These are phyloP conservation scores for Erynnis tages DNA, from an alignment of 2,888 invertebrate genomes.

Conservation along the genomic window DNA sequence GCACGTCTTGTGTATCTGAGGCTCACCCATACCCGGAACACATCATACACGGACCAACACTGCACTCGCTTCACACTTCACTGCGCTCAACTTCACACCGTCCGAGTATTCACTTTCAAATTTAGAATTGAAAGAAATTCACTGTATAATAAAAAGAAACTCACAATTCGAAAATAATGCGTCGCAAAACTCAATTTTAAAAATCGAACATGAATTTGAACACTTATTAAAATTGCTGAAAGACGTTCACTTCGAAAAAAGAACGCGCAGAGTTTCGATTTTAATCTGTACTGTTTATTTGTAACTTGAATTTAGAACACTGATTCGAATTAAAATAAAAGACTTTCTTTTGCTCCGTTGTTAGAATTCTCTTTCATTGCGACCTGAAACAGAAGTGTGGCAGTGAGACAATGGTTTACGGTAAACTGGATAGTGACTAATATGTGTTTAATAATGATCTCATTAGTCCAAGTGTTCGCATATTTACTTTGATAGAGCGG, in stretches of 20 bases:
- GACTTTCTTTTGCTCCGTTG: slow-evolving; percentile 11
- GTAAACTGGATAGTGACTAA: slow-evolving; percentile 37
- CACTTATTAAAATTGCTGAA: no score
- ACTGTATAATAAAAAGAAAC: no score
- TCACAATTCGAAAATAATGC: no score
- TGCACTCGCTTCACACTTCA: slow-evolving; percentile 14
- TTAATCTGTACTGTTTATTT: no score
- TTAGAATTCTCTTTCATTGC: slow-evolving; percentile 20
- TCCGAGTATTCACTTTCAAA: not conserved
- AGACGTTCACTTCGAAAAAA: no score
- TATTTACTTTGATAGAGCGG: slow-evolving; percentile 24
- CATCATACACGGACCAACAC: slow-evolving; percentile 61
- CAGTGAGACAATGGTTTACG: slow-evolving; percentile 31
- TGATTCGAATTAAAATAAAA: slow-evolving; percentile 15
- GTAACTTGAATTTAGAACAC: not conserved
- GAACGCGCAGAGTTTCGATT: no score
- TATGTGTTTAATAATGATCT: slow-evolving; percentile 46
- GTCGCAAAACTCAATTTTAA: no score
- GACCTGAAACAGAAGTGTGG: slow-evolving; percentile 37
- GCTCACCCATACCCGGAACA: slow-evolving; percentile 72
- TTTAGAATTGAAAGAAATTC: not conserved
- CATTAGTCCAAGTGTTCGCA: slow-evolving; percentile 32
- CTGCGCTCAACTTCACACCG: not conserved
- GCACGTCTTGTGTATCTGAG: slow-evolving; percentile 69
- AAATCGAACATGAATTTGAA: no score